Conservation (phyloP, 2,888 invertebrate genomes). For the Drosophila subquinaria region DNA sequence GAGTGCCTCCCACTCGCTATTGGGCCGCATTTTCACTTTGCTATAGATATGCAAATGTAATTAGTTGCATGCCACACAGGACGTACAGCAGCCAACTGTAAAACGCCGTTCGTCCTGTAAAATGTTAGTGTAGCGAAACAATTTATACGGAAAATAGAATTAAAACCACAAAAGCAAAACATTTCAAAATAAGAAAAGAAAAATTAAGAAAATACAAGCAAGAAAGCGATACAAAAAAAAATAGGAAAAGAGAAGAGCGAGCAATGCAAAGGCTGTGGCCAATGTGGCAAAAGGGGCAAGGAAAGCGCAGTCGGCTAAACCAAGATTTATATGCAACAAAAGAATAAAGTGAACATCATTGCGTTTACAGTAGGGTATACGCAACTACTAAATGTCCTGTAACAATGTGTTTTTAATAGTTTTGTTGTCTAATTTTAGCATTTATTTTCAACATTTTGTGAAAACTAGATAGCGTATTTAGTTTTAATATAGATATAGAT, state of each 20-base stretch:
- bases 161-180: conserved; percentile 83
- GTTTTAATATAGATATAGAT: too few relatives aligned
- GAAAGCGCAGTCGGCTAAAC: conserved; percentile 68
- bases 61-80: conserved; percentile 82
- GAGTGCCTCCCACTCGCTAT: conserved; percentile 11
- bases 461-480: too few relatives aligned
- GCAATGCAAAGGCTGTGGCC: conserved; percentile 53
- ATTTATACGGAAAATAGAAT: conserved; percentile 83
- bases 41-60: conserved; percentile 84
- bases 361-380: not conserved
- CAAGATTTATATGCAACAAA: conserved; percentile 81
- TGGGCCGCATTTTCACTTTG: conserved; percentile 56
- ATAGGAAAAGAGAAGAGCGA: conserved; percentile 27
- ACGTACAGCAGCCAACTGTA: conserved; percentile 63
- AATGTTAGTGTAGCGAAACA: conserved; percentile 81
- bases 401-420: too few relatives aligned
- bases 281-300: conserved; percentile 22
- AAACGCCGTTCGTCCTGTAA: conserved; percentile 59
- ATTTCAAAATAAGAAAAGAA: conserved; percentile 57
- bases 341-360: conserved; percentile 47
- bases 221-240: conserved; percentile 44
- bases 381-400: conserved; percentile 13
- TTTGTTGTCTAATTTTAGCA: too few relatives aligned
- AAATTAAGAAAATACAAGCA: conserved; percentile 27
- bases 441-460: too few relatives aligned